A percentile compares a stretch with the other conserved stretches of the same genome.
These are phyloP conservation scores for Morinoia aosen DNA, from an alignment of 2,888 invertebrate species.

Conservation along the genomic window DNA sequence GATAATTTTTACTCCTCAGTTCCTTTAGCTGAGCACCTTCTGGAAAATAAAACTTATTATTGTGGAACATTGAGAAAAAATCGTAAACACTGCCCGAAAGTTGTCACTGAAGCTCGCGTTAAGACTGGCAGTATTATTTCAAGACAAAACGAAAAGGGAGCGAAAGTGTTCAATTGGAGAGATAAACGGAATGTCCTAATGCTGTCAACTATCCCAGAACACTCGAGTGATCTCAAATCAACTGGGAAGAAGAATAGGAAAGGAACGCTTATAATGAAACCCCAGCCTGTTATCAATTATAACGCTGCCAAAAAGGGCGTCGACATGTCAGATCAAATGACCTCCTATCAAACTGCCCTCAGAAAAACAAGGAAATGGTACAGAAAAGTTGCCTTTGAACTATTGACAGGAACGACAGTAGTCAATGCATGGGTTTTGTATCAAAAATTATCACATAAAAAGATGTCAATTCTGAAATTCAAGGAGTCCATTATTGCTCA, in stretches of 20 bases:
- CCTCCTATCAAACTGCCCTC: too few relatives aligned
- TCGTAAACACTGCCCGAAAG: too few relatives aligned
- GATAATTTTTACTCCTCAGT: slow-evolving; percentile 51
- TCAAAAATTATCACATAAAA: neutral
- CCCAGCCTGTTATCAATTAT: too few relatives aligned
- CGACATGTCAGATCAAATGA: too few relatives aligned
- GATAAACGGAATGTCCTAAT: too few relatives aligned
- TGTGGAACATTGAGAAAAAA: too few relatives aligned
- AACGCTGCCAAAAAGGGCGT: slow-evolving; percentile 32
- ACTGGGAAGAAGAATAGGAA: slow-evolving; percentile 25
- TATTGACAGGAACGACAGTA: neutral
- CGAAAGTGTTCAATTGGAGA: slow-evolving; percentile 55
- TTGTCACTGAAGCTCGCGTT: too few relatives aligned
- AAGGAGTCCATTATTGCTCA: neutral
- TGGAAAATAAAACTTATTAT: too few relatives aligned
- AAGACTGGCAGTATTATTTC: slow-evolving; percentile 34
- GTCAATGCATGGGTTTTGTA: too few relatives aligned
- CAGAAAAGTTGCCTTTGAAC: neutral
- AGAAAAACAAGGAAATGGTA: too few relatives aligned
- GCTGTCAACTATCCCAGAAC: too few relatives aligned
- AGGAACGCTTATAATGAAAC: too few relatives aligned
- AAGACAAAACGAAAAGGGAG: slow-evolving; percentile 58
- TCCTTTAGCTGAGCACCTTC: slow-evolving; percentile 48
- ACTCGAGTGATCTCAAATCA: slow-evolving; percentile 27
- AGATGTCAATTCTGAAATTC: neutral